Conservation (phyloP, 2,797 vertebrate species). For the Brachyrhaphis roseni region DNA sequence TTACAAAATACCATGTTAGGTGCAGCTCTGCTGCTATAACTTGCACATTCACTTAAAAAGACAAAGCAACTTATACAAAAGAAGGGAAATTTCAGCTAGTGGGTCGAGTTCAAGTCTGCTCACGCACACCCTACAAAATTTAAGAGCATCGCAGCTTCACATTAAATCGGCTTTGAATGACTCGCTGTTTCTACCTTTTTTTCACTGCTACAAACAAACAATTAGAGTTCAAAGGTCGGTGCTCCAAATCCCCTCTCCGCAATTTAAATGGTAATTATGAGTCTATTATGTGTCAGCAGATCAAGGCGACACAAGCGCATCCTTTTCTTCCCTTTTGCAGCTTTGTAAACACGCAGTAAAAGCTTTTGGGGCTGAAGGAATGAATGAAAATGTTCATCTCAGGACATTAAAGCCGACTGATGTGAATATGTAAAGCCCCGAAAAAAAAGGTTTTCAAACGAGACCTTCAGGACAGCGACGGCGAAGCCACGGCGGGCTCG, state of each 20-base stretch:
- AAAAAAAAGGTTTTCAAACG: conserved; percentile 16
- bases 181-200: background rate
- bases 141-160: background rate
- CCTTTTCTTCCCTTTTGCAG: conserved; percentile 1
- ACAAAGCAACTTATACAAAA: background rate
- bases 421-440: conserved; percentile 4
- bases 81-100: background rate
- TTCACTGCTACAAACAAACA: background rate
- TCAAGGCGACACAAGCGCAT: conserved; percentile 16
- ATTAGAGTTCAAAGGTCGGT: conserved; percentile 15
- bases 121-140: background rate
- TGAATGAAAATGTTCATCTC: conserved; percentile 5
- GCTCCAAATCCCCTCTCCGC: conserved; percentile 7
- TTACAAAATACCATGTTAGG: background rate
- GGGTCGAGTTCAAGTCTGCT: background rate
- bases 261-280: conserved; percentile 13
- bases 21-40: background rate
- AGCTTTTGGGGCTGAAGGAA: conserved; percentile 10
- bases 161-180: background rate
- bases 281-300: conserved; percentile 4
- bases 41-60: background rate
- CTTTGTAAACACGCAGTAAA: background rate
- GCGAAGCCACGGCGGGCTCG: background rate
- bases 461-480: background rate
- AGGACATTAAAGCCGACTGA: conserved; percentile 15